A percentile compares a stretch with the other conserved stretches of the same genome.
These are phyloP conservation scores for Abscondita cerata DNA, from an alignment of 2,888 invertebrate genomes.

Conservation along the genomic window DNA sequence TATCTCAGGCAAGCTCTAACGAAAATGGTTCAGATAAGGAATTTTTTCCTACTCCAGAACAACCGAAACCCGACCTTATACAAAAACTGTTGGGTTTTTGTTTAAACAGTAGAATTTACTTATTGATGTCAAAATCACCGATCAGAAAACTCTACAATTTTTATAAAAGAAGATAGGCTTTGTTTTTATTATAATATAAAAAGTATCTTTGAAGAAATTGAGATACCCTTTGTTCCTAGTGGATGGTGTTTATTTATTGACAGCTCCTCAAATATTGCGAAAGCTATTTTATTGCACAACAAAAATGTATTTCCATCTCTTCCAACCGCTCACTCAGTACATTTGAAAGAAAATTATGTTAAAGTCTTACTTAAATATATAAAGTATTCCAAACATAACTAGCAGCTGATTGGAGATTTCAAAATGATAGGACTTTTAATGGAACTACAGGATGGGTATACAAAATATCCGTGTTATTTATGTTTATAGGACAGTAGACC, in stretches of 20 bases:
- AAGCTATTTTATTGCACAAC: not conserved
- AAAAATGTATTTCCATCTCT: not conserved
- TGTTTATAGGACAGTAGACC: constrained; percentile 43
- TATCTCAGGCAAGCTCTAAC: not conserved
- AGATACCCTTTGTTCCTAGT: not conserved
- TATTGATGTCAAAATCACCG: not conserved
- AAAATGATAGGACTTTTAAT: constrained; percentile 21
- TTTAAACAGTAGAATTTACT: not conserved
- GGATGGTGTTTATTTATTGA: not conserved
- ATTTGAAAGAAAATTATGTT: not conserved
- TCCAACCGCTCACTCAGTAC: not conserved
- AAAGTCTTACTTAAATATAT: constrained; percentile 7
- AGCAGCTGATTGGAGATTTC: constrained; percentile 44
- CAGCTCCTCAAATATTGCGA: not conserved
- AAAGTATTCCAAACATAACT: constrained; percentile 44
- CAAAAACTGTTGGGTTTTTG: not conserved
- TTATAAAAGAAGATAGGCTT: not conserved
- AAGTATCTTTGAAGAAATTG: not conserved
- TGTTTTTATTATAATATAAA: not conserved
- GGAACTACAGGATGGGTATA: constrained; percentile 43
- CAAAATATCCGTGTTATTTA: constrained; percentile 42
- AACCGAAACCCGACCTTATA: not conserved
- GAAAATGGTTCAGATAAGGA: not conserved
- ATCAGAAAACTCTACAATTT: not conserved
- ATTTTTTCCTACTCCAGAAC: not conserved